Evolutionary conservation across 1,140 invertebrate genomes (phyloP).

Genomic region (Eurosta solidaginis): DNA sequence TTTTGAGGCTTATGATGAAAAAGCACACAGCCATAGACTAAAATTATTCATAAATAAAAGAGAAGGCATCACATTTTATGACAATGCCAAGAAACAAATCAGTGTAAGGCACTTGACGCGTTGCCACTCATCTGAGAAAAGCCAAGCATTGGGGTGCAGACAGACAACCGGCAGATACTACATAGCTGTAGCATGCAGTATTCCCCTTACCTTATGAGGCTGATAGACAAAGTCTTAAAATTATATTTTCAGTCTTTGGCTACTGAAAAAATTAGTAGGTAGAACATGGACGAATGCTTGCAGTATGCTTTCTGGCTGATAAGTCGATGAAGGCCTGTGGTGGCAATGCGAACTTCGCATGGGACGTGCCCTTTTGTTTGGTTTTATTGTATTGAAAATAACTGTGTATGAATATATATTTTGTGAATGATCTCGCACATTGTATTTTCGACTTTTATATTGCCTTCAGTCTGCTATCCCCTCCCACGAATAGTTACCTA

Average conservation of each 20-base stretch:
- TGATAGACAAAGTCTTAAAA: not conserved
- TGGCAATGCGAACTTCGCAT: not conserved
- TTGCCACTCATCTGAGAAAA: conserved; percentile 3
- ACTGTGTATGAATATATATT: not conserved
- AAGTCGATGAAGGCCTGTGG: too few relatives aligned
- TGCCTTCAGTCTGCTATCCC: too few relatives aligned
- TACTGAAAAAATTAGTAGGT: not conserved
- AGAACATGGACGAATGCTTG: not conserved
- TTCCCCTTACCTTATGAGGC: too few relatives aligned
- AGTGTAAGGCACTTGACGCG: conserved; percentile 13
- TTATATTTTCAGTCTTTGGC: not conserved
- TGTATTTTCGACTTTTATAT: too few relatives aligned
- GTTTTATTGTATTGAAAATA: not conserved
- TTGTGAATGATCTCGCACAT: not conserved
- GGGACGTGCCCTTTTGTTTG: not conserved
- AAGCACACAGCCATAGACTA: not conserved
- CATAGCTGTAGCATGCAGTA: not conserved
- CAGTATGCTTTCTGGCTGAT: not conserved
- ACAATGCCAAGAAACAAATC: not conserved
- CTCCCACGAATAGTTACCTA: not conserved
- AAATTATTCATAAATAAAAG: not conserved
- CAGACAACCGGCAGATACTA: not conserved
- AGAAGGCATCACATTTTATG: not conserved
- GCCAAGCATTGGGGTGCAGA: not conserved
- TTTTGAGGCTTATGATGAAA: not conserved